phyloP scores from a whole-genome alignment of 2,888 invertebrate genomes.

The Andrena flavipes region DNA sequence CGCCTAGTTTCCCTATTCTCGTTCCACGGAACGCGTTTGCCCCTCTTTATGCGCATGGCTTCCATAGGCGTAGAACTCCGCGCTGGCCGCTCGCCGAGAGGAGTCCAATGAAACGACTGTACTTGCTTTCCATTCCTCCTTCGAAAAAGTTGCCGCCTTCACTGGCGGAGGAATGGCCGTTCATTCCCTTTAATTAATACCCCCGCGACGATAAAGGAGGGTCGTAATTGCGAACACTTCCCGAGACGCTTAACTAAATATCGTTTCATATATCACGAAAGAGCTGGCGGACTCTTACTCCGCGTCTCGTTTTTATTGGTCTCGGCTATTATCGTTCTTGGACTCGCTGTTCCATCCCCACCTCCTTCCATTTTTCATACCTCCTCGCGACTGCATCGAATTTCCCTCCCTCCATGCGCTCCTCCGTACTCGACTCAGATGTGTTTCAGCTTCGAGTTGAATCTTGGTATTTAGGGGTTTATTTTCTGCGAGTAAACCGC shows the following conservation, averaged over 20 bases:
- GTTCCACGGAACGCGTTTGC: not conserved
- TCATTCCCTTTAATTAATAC: slow-evolving; percentile 39
- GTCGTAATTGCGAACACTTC: slow-evolving; percentile 25
- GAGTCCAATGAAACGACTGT: not conserved
- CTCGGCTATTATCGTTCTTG: slow-evolving; percentile 11
- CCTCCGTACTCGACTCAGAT: not conserved
- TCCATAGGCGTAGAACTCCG: slow-evolving; percentile 53
- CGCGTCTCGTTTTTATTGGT: slow-evolving; percentile 18
- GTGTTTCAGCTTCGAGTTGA: too few relatives aligned
- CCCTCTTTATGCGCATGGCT: slow-evolving; percentile 37
- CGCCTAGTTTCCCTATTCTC: not conserved
- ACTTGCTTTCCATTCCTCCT: not conserved
- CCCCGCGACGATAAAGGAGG: slow-evolving; percentile 19
- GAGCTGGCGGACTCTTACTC: slow-evolving; percentile 14
- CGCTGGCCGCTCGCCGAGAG: not conserved
- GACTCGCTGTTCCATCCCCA: not conserved
- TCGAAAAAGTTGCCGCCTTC: slow-evolving; percentile 11
- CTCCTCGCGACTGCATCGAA: slow-evolving; percentile 13
- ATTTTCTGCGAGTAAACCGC: too few relatives aligned
- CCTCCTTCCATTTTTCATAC: slow-evolving; percentile 31
- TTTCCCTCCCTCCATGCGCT: not conserved
- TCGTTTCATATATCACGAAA: slow-evolving; percentile 13
- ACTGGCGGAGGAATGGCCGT: slow-evolving; percentile 3
- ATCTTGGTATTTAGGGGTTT: too few relatives aligned
- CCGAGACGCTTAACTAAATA: slow-evolving; percentile 16